Conservation (phyloP, 2,888 invertebrate genomes). For the Mythimna loreyi region DNA sequence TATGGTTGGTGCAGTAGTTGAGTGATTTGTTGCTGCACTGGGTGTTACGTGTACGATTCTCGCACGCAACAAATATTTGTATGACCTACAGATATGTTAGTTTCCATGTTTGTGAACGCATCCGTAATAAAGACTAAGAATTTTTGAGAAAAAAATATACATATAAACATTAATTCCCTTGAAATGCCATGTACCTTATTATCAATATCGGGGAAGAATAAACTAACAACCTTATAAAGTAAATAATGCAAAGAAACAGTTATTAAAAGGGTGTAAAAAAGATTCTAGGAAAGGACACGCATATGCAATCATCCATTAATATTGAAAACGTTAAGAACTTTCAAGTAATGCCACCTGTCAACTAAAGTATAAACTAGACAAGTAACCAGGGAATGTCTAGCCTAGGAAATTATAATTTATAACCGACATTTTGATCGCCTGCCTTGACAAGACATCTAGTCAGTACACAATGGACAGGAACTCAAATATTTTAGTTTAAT, state of each 20-base stretch:
- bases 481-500: constrained; percentile 40
- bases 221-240: not conserved
- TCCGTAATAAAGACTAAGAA: not conserved
- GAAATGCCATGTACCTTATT: not conserved
- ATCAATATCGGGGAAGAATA: not conserved
- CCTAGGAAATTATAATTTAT: constrained; percentile 38
- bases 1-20: too few relatives aligned
- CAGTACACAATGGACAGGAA: constrained; percentile 25
- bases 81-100: too few relatives aligned
- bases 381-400: constrained; percentile 26
- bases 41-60: too few relatives aligned
- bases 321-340: constrained; percentile 28
- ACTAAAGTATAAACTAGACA: constrained; percentile 29
- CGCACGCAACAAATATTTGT: too few relatives aligned
- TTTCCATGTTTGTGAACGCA: not conserved
- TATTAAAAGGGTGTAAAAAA: constrained; percentile 20
- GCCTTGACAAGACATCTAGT: constrained; percentile 28
- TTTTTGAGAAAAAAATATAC: not conserved
- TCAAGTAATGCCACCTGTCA: constrained; percentile 44
- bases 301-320: constrained; percentile 9
- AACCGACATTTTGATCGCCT: constrained; percentile 32
- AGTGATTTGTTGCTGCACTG: too few relatives aligned
- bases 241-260: constrained; percentile 21
- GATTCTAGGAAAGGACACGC: constrained; percentile 4
- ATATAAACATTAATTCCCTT: not conserved